Conservation (phyloP, 1,140 invertebrate genomes). For the Paraescarpia echinospica region DNA sequence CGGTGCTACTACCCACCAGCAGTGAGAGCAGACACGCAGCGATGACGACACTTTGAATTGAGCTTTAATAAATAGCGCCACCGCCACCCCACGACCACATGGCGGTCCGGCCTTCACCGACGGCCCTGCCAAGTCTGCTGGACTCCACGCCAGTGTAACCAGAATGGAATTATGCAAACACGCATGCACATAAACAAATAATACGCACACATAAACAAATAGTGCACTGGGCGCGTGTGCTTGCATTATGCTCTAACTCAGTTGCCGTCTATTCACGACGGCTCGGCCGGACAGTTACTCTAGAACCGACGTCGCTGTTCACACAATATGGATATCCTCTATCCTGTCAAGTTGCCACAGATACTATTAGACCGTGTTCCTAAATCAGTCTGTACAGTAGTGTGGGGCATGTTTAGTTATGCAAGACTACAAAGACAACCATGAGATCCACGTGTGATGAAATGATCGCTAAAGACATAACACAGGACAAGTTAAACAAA, state of each 20-base stretch:
- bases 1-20: too few species aligned
- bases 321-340: background rate
- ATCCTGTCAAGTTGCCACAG: background rate
- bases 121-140: background rate
- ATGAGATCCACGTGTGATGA: too few species aligned
- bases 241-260: background rate
- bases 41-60: background rate
- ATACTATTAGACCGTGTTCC: background rate
- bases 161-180: background rate
- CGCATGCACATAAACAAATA: background rate
- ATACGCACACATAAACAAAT: slow-evolving; percentile 1
- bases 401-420: background rate
- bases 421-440: background rate
- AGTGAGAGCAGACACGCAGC: background rate
- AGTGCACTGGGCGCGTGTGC: background rate
- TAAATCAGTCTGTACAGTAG: background rate
- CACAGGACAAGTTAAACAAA: background rate
- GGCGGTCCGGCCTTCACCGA: background rate
- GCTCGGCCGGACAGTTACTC: background rate
- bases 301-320: background rate
- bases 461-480: background rate
- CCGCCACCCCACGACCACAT: background rate
- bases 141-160: background rate
- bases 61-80: background rate
- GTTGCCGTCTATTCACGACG: background rate